Percentiles rank a stretch among this genome's conserved stretches.
Conservation (phyloP, 2,113 vertebrate species). For the Mesoclemmys tuberculata region DNA sequence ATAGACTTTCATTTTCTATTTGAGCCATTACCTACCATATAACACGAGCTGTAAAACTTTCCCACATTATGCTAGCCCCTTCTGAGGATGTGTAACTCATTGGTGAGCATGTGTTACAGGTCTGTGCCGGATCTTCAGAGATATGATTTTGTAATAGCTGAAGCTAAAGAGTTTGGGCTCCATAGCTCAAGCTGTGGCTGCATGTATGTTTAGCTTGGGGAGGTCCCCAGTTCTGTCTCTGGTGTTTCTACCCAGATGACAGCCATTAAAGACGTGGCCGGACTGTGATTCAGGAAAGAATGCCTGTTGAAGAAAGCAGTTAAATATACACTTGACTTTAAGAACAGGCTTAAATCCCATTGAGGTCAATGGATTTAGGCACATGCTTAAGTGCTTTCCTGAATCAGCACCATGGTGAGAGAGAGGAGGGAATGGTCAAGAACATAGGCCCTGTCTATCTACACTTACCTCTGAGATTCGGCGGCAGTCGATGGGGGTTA, state of each 20-base stretch:
- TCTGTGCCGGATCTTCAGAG: neutral
- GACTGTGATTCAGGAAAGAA: rapidly evolving
- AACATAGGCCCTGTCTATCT: too few species aligned
- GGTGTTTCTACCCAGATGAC: rapidly evolving
- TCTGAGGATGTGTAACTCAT: neutral
- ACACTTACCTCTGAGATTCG: too few species aligned
- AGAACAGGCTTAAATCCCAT: neutral
- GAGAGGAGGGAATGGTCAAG: neutral
- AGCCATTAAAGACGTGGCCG: neutral
- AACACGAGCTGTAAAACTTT: too few species aligned
- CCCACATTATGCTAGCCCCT: neutral
- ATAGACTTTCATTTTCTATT: neutral
- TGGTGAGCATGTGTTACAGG: neutral
- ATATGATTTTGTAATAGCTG: neutral
- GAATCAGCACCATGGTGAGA: neutral
- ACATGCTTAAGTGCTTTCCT: neutral
- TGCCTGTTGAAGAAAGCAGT: neutral
- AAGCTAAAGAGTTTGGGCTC: neutral
- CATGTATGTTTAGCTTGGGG: neutral
- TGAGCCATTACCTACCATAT: neutral
- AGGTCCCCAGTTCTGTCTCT: neutral
- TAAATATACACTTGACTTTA: too few species aligned
- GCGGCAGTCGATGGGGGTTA: too few species aligned
- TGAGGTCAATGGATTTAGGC: rapidly evolving
- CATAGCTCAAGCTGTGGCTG: neutral